Conservation (phyloP, 2,888 invertebrate genomes). For the Ptychoptera albimana region DNA sequence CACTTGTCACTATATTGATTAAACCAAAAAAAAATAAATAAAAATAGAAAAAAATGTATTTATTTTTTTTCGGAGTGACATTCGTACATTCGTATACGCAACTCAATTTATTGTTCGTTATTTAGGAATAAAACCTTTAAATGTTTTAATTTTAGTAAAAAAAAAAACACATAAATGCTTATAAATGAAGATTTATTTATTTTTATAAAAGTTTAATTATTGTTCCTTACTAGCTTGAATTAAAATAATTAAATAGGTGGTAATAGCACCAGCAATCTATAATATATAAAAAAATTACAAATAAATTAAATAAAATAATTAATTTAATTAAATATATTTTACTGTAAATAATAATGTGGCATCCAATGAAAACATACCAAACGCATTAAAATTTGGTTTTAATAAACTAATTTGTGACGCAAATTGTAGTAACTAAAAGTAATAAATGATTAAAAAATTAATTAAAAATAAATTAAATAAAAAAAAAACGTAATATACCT, state of each 20-base stretch:
- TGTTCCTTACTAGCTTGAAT: neutral
- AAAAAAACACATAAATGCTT: too few species aligned
- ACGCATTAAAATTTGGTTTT: neutral
- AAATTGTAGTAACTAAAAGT: too few species aligned
- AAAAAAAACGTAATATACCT: too few species aligned
- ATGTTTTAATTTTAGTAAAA: too few species aligned
- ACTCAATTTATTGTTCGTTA: too few species aligned
- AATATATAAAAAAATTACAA: neutral
- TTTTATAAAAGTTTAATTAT: neutral
- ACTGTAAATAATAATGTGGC: constrained; percentile 3
- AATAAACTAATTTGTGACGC: too few species aligned
- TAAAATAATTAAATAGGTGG: constrained; percentile 3
- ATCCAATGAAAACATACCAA: constrained; percentile 1
- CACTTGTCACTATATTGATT: constrained; percentile 2
- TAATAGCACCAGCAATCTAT: constrained; percentile 1
- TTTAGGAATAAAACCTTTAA: too few species aligned
- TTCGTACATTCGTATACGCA: too few species aligned
- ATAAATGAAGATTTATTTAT: too few species aligned
- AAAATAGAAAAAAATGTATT: too few species aligned
- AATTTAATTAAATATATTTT: neutral
- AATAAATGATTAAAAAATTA: too few species aligned
- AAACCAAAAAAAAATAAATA: neutral
- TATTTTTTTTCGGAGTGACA: neutral
- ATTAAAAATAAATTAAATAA: too few species aligned
- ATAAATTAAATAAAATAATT: neutral